A percentile compares a stretch with the other conserved stretches of the same genome.
These are phyloP conservation scores for Chinchilla lanigera DNA, from an alignment of 2,113 vertebrate species.

Conservation along the genomic window DNA sequence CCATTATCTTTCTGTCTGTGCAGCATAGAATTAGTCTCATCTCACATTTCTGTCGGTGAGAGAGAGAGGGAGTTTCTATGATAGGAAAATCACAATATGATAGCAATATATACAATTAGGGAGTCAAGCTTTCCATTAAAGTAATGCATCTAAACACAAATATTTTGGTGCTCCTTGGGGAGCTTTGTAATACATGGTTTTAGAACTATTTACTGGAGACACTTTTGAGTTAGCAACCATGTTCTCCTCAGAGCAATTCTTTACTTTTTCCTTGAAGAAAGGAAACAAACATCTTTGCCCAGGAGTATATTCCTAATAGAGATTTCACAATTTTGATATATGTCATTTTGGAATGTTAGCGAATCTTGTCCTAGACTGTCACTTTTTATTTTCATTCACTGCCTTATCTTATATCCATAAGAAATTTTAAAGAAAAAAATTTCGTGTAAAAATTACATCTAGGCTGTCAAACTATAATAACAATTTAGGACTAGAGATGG, in stretches of 20 bases:
- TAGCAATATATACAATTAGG: background rate
- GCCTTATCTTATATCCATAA: background rate
- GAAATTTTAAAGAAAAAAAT: background rate
- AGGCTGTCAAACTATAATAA: background rate
- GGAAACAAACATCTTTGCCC: background rate
- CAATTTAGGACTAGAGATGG: background rate
- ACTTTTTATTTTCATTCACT: background rate
- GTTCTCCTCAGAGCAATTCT: background rate
- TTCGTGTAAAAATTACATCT: background rate
- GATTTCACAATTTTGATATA: background rate
- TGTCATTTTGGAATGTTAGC: background rate
- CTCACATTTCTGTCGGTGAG: background rate
- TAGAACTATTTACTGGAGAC: background rate
- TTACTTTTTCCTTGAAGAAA: background rate
- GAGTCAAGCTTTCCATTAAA: background rate
- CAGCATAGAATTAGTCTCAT: background rate
- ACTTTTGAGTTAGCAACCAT: background rate
- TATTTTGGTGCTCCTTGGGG: background rate
- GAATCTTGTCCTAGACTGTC: background rate
- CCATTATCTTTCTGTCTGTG: background rate
- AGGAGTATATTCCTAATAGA: background rate
- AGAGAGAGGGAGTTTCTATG: background rate
- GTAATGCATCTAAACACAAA: background rate
- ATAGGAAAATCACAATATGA: background rate
- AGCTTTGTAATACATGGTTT: background rate